Base-by-base conservation (phyloP, 2,888 invertebrate species). In the Bombylius major region DNA sequence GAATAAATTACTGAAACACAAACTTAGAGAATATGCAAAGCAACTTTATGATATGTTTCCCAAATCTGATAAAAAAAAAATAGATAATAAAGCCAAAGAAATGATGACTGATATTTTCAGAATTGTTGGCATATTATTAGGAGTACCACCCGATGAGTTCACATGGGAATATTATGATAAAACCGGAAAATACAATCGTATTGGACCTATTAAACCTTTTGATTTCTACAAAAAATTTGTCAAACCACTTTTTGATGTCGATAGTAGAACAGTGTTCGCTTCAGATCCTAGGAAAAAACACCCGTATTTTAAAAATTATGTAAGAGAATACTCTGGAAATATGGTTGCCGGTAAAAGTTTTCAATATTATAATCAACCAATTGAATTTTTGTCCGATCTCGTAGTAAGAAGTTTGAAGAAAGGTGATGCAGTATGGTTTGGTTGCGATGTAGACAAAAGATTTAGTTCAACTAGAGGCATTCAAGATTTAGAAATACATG, bases 361-460 rank as follows among this genome's bases (percentile, higher is more conserved):
- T 3, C 79, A 88, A 3, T 94, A 93, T 75, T 91, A 93, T 70
- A 94, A 94, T 76, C 92, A 92, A 69, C 86, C 87, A 0, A 82
- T 87, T 0, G 87, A 89, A 55, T 74, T 84, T 1, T 76, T 94
- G 4, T 82, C 90, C 71, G 80, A 86, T 68, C 77, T 83, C 42
- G 85, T 87, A 3, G 83, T 82, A 11, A 83, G 84, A 58, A 89
- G 90, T 55, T 85, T 94, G 61, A 80, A 83, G 60, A 81, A 82
- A 4, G 86, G 87, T 2, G 90, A 92, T 69, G 83, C 92, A 1
- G 92, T 94, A 1, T 94, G 93, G 93, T 93, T 93, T 70, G 93
- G 93, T 0, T 92, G 90, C 70, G 92, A 93, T 67, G 89, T 92
- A 3, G 82, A 82, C 61, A 91, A 92, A 73, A 75, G 88, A 54